These are phyloP conservation scores for Stegostoma tigrinum DNA, from an alignment of 2,113 vertebrate species.

Conservation along the genomic window DNA sequence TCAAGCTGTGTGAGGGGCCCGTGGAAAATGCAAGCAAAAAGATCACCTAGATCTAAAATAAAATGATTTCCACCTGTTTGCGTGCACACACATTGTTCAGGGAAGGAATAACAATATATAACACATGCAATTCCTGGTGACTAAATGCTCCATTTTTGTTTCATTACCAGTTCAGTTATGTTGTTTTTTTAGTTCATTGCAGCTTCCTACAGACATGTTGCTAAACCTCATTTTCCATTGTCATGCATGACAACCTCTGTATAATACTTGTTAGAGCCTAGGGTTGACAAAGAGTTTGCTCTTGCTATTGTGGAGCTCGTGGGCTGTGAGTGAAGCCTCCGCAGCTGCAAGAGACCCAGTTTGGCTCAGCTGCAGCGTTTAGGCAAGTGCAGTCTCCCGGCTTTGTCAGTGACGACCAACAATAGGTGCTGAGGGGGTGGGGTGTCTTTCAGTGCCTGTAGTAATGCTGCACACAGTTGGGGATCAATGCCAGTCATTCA, in stretches of 20 bases:
- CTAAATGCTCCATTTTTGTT: neutral
- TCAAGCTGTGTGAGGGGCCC: neutral
- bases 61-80: neutral
- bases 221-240: slow-evolving; percentile 68
- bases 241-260: slow-evolving; percentile 69
- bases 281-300: slow-evolving; percentile 73
- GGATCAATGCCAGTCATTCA: slow-evolving; percentile 77
- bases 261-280: slow-evolving; percentile 75
- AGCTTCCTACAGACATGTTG: slow-evolving; percentile 53
- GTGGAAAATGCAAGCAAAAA: neutral
- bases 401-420: slow-evolving; percentile 73
- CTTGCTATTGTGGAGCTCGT: slow-evolving; percentile 64
- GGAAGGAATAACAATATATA: neutral
- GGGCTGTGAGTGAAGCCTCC: slow-evolving; percentile 64
- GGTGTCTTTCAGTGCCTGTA: slow-evolving; percentile 64
- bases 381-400: slow-evolving; percentile 53
- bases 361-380: slow-evolving; percentile 72
- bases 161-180: neutral
- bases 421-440: slow-evolving; percentile 52
- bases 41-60: slow-evolving; percentile 1
- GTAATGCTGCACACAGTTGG: slow-evolving; percentile 63
- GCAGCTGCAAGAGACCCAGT: slow-evolving; percentile 67
- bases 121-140: neutral
- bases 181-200: neutral
- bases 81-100: neutral